Conservation (phyloP, 2,113 vertebrate genomes). For the Lutjanus erythropterus region DNA sequence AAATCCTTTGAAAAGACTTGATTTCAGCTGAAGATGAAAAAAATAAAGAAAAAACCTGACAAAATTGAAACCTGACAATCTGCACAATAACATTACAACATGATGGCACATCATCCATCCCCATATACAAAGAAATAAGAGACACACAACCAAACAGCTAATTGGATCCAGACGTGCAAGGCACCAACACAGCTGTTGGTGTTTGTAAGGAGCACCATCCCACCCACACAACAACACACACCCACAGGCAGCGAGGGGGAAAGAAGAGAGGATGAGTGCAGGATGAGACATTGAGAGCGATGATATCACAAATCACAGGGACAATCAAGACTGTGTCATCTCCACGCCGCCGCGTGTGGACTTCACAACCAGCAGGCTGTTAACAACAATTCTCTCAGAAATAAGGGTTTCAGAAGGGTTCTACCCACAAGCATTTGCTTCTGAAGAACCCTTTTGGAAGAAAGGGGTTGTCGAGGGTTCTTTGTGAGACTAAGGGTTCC, state of each 20-base stretch:
- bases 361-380: constrained; percentile 35
- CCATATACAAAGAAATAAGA: neutral
- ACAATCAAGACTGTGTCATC: constrained; percentile 52
- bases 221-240: constrained; percentile 6
- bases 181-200: constrained; percentile 15
- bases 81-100: neutral
- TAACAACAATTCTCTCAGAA: constrained; percentile 39
- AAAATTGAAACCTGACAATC: neutral
- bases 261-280: neutral
- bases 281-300: constrained; percentile 31
- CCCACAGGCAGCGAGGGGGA: neutral
- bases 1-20: neutral
- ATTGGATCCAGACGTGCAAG: constrained; percentile 26
- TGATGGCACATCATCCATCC: neutral
- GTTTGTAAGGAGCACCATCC: constrained; percentile 13
- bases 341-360: constrained; percentile 15
- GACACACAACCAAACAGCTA: neutral
- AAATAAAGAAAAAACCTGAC: no score
- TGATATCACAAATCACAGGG: constrained; percentile 57
- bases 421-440: no score
- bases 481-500: no score
- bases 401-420: no score
- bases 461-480: no score
- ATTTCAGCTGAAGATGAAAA: neutral
- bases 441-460: no score